Evolutionary conservation across 2,888 invertebrate species (phyloP).

Genomic region (Mesorhabditis sp.): DNA sequence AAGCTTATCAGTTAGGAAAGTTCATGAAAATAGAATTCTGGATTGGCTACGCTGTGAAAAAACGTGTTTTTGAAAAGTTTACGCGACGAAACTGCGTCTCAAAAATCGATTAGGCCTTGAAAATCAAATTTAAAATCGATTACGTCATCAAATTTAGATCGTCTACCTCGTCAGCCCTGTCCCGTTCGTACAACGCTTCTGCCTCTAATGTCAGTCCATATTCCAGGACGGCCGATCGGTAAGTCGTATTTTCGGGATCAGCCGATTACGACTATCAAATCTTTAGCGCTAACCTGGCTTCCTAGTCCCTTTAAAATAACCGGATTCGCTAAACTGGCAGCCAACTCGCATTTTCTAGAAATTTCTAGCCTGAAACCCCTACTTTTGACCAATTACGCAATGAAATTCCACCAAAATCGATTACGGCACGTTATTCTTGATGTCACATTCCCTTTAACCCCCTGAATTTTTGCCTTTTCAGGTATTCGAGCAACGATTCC

Average conservation of each 20-base stretch:
- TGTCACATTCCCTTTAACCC: background rate
- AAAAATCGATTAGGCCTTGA: background rate
- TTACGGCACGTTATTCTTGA: background rate
- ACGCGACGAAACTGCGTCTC: too few species aligned
- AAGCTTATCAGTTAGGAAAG: too few species aligned
- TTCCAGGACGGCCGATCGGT: background rate
- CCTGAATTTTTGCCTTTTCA: background rate
- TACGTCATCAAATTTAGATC: background rate
- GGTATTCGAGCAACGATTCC: slow-evolving; percentile 6
- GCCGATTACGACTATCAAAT: too few species aligned
- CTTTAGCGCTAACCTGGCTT: too few species aligned
- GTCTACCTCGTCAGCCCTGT: background rate
- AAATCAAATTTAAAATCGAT: background rate
- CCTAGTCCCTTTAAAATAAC: too few species aligned
- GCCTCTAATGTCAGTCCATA: background rate
- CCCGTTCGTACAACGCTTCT: background rate
- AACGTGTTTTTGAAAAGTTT: too few species aligned
- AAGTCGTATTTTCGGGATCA: background rate
- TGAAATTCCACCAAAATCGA: background rate
- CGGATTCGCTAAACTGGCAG: too few species aligned
- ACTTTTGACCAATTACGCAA: too few species aligned
- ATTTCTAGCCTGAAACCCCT: too few species aligned
- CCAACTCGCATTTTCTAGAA: too few species aligned
- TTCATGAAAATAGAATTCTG: too few species aligned
- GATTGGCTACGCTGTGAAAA: too few species aligned